phyloP scores from a whole-genome alignment of 2,797 vertebrate genomes.

The Stomatorhinus walkeri region DNA sequence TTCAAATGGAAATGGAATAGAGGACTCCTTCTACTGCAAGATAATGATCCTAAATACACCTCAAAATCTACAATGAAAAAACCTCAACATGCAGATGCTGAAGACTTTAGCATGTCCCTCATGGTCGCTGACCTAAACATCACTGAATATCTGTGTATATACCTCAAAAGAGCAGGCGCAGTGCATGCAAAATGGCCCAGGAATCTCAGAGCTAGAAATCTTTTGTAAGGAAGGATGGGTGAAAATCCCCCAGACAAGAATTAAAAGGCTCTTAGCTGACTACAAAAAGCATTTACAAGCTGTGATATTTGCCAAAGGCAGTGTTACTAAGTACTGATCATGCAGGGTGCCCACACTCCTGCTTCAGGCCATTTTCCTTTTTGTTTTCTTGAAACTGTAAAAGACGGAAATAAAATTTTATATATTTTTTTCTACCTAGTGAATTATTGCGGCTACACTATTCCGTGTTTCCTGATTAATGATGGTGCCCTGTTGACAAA shows the following conservation, averaged over 20 bases:
- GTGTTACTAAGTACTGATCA: not conserved
- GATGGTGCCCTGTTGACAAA: not conserved
- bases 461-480: constrained; percentile 2
- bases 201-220: not conserved
- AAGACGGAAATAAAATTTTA: not conserved
- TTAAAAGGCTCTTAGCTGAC: not conserved
- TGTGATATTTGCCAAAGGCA: not conserved
- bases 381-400: not conserved
- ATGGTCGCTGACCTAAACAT: not conserved
- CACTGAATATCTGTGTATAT: not conserved
- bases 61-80: not conserved
- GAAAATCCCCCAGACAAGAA: not conserved
- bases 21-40: not conserved
- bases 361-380: not conserved
- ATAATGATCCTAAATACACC: not conserved
- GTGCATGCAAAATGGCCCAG: not conserved
- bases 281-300: not conserved
- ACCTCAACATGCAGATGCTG: not conserved
- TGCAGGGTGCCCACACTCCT: not conserved
- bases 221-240: not conserved
- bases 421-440: not conserved
- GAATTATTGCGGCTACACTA: not conserved
- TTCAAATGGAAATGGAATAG: not conserved
- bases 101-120: not conserved
- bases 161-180: not conserved